Conservation (phyloP, 2,888 invertebrate species). For the Neoitamus cyanurus region DNA sequence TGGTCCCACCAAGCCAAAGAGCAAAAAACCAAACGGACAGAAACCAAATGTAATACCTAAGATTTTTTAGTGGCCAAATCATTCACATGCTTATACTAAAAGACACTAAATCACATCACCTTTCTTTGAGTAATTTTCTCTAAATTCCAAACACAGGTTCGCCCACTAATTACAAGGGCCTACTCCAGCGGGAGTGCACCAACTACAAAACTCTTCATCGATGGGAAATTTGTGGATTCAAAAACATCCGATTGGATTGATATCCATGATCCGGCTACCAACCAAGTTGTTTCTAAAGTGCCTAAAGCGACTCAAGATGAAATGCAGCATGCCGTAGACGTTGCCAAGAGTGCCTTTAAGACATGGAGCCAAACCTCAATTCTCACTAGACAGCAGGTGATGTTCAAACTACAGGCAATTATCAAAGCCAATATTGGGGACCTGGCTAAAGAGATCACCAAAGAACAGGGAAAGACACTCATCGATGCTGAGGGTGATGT, state of each 20-base stretch:
- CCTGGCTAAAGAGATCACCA: constrained; percentile 90
- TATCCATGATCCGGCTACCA: constrained; percentile 94
- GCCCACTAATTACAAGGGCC: constrained; percentile 60
- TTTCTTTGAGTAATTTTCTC: too few species aligned
- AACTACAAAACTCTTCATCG: constrained; percentile 93
- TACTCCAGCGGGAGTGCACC: constrained; percentile 73
- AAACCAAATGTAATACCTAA: too few species aligned
- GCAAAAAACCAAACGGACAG: too few species aligned
- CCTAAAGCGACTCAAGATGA: constrained; percentile 91
- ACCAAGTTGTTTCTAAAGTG: constrained; percentile 84
- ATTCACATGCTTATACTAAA: not conserved
- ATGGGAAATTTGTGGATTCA: constrained; percentile 94
- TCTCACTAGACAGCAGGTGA: constrained; percentile 90
- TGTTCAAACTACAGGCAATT: constrained; percentile 88
- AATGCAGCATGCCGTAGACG: constrained; percentile 88
- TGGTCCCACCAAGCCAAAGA: too few species aligned
- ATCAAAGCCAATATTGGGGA: constrained; percentile 89
- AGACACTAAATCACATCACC: not conserved
- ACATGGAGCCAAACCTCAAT: constrained; percentile 93
- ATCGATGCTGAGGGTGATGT: constrained; percentile 99
- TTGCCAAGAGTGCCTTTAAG: constrained; percentile 81
- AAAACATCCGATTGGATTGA: constrained; percentile 95
- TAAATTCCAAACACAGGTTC: constrained; percentile 21
- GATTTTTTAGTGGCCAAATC: not conserved
- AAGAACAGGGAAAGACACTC: constrained; percentile 97